phyloP scores from a whole-genome alignment of 2,797 vertebrate genomes.

The Hydrolagus colliei region DNA sequence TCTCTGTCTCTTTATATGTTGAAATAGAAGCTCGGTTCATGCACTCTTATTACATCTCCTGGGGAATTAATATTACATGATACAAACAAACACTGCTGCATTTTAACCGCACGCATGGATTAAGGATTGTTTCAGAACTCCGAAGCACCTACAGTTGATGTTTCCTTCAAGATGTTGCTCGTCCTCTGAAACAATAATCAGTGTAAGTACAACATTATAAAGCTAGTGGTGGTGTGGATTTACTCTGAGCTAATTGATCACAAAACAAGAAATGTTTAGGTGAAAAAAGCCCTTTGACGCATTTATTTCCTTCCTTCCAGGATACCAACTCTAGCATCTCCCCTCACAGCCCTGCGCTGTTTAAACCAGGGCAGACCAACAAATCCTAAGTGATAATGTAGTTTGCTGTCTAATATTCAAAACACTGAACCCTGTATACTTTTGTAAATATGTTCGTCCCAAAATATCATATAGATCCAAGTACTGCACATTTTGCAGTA shows the following conservation, averaged over 20 bases:
- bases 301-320: too few relatives aligned
- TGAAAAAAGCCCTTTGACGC: too few relatives aligned
- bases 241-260: not conserved
- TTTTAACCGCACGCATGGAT: not conserved
- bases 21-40: not conserved
- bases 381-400: too few relatives aligned
- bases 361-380: too few relatives aligned
- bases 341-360: too few relatives aligned
- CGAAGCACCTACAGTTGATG: not conserved
- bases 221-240: not conserved
- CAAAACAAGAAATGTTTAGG: too few relatives aligned
- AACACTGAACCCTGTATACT: too few relatives aligned
- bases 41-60: not conserved
- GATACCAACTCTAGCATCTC: too few relatives aligned
- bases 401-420: too few relatives aligned
- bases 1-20: not conserved
- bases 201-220: constrained; percentile 14
- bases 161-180: not conserved
- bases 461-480: too few relatives aligned
- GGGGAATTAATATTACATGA: constrained; percentile 17
- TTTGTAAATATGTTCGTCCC: too few relatives aligned
- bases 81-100: constrained; percentile 7
- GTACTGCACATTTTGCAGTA: too few relatives aligned
- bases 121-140: not conserved
- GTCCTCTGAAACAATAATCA: not conserved